Evolutionary conservation across 1,140 invertebrate species (phyloP).

Genomic region (Geopemphigus sp.): DNA sequence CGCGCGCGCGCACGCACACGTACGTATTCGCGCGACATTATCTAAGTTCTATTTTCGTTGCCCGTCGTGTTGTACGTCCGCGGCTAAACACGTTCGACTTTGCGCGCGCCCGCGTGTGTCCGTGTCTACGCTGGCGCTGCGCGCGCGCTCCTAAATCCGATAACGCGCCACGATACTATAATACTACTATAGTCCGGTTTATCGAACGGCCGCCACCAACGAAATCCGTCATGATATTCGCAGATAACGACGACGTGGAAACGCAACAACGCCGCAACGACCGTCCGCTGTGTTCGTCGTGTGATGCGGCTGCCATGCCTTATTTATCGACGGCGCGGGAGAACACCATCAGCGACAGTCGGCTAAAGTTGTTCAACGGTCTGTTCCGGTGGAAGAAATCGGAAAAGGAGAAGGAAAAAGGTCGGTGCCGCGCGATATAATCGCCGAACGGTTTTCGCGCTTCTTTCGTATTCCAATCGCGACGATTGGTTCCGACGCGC

Average conservation of each 20-base stretch:
- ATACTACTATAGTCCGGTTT: neutral
- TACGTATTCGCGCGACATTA: neutral
- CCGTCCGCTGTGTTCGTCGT: conserved; percentile 10
- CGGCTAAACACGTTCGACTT: neutral
- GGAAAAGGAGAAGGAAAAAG: conserved; percentile 45
- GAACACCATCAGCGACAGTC: conserved; percentile 29
- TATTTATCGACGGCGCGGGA: conserved; percentile 37
- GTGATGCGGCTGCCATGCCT: conserved; percentile 45
- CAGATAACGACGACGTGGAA: conserved; percentile 41
- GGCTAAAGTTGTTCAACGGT: conserved; percentile 35
- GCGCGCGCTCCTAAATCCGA: too few species aligned
- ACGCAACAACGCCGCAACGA: too few species aligned
- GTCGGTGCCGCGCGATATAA: too few species aligned
- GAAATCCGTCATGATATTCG: neutral
- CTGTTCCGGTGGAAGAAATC: conserved; percentile 40
- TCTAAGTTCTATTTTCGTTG: conserved; percentile 10
- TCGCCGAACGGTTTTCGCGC: too few species aligned
- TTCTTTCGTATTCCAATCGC: too few species aligned
- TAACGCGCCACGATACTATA: too few species aligned
- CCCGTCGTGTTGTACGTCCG: neutral
- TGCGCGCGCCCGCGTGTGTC: neutral
- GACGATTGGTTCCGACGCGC: too few species aligned
- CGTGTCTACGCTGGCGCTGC: too few species aligned
- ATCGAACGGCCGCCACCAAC: neutral
- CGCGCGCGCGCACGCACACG: too few species aligned